These are phyloP conservation scores for Fregetta grallaria DNA, from an alignment of 2,113 vertebrate species.

Conservation along the genomic window DNA sequence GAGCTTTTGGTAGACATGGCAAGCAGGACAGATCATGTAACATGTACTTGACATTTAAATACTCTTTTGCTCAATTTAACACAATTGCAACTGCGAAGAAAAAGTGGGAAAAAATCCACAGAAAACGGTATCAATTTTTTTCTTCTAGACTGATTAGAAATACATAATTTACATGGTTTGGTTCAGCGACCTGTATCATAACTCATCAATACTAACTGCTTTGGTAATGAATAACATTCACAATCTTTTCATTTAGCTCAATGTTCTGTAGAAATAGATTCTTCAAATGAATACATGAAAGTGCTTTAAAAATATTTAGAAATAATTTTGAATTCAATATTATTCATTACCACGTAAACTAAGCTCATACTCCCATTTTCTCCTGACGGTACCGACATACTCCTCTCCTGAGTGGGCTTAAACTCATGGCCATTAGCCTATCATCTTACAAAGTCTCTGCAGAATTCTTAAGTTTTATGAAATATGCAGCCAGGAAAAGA, in stretches of 20 bases:
- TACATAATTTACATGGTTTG: background rate
- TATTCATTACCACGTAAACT: background rate
- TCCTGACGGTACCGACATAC: background rate
- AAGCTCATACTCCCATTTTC: background rate
- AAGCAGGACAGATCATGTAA: background rate
- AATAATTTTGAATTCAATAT: background rate
- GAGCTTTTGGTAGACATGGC: background rate
- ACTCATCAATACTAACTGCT: slow-evolving; percentile 8
- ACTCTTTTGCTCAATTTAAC: background rate
- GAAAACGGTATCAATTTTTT: background rate
- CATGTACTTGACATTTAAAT: background rate
- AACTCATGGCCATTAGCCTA: background rate
- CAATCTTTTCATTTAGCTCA: background rate
- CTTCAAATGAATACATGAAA: background rate
- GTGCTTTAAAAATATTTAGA: background rate
- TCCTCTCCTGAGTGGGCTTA: background rate
- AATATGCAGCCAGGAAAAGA: background rate
- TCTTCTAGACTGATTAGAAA: background rate
- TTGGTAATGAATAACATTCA: slow-evolving; percentile 1
- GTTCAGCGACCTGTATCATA: slow-evolving; percentile 25
- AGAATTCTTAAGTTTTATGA: background rate
- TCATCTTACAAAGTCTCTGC: background rate
- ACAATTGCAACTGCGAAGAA: background rate
- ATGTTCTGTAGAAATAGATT: background rate
- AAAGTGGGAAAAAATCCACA: background rate